Evolutionary conservation across 2,797 vertebrate species (phyloP).

Genomic region (Synanceia verrucosa): DNA sequence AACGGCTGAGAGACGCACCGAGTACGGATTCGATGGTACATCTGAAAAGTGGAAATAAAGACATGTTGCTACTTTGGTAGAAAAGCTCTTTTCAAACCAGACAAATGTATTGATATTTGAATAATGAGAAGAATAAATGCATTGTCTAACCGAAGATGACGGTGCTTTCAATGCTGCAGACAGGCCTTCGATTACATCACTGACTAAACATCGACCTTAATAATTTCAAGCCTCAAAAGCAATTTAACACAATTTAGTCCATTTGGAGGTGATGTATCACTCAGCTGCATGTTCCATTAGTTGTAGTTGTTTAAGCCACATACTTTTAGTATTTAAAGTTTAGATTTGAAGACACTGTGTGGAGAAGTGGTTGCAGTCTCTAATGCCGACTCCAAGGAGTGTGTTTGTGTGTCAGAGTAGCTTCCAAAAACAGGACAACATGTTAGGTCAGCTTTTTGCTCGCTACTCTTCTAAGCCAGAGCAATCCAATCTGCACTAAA

Average conservation of each 20-base stretch:
- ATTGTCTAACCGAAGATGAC: background rate
- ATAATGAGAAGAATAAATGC: background rate
- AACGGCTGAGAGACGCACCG: constrained; percentile 89
- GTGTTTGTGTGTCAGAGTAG: constrained; percentile 24
- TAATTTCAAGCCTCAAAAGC: constrained; percentile 4
- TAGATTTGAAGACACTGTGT: background rate
- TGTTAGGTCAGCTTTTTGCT: constrained; percentile 65
- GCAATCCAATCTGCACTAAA: constrained; percentile 79
- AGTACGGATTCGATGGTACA: constrained; percentile 94
- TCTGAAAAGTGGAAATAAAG: constrained; percentile 76
- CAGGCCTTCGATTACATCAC: background rate
- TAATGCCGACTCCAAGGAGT: background rate
- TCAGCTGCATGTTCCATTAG: background rate
- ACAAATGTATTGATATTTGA: background rate
- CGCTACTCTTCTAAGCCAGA: constrained; percentile 48
- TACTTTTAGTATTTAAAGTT: background rate
- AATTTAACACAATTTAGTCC: constrained; percentile 14
- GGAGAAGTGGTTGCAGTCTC: background rate
- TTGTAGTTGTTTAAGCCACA: background rate
- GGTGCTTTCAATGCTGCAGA: background rate
- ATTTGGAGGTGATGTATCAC: background rate
- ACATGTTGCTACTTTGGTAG: background rate
- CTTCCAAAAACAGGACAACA: constrained; percentile 42
- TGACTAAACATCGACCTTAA: constrained; percentile 11
- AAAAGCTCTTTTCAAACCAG: background rate